Conservation (phyloP, 2,113 vertebrate genomes). For the Xenopus borealis region DNA sequence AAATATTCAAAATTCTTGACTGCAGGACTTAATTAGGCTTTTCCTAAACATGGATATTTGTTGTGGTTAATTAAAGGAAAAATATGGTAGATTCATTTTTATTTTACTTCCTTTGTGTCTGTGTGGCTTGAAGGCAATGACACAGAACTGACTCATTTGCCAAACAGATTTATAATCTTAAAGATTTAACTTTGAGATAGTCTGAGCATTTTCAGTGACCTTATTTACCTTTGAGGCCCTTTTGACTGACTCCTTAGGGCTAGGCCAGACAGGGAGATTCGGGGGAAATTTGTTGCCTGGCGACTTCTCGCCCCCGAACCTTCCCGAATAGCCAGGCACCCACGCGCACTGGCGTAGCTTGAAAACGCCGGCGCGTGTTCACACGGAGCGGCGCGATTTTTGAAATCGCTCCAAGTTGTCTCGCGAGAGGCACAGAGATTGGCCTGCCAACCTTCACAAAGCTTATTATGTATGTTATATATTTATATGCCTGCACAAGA, state of each 20-base stretch:
- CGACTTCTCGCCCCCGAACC: too few relatives aligned
- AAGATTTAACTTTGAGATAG: background rate
- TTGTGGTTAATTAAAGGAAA: constrained; percentile 38
- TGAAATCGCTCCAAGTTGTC: too few relatives aligned
- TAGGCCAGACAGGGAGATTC: too few relatives aligned
- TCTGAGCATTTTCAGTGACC: constrained; percentile 12
- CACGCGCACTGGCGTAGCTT: too few relatives aligned
- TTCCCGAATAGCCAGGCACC: too few relatives aligned
- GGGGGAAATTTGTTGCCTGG: too few relatives aligned
- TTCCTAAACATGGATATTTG: constrained; percentile 16
- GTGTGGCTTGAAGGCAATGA: constrained; percentile 19
- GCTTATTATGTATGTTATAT: too few relatives aligned
- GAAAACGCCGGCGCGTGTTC: too few relatives aligned
- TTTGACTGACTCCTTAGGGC: constrained; percentile 38
- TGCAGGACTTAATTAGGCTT: constrained; percentile 23
- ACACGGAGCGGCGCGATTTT: too few relatives aligned
- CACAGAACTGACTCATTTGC: constrained; percentile 25
- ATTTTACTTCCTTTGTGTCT: constrained; percentile 22
- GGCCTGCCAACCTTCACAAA: too few relatives aligned
- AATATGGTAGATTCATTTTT: constrained; percentile 21
- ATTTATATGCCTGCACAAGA: too few relatives aligned
- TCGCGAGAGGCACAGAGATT: too few relatives aligned
- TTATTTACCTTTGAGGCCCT: constrained; percentile 44
- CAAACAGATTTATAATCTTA: constrained; percentile 39
- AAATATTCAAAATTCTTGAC: constrained; percentile 15